A percentile compares a stretch with the other conserved stretches of the same genome.
phyloP scores from a whole-genome alignment of 2,888 invertebrate species.

The Gortyna flavago region DNA sequence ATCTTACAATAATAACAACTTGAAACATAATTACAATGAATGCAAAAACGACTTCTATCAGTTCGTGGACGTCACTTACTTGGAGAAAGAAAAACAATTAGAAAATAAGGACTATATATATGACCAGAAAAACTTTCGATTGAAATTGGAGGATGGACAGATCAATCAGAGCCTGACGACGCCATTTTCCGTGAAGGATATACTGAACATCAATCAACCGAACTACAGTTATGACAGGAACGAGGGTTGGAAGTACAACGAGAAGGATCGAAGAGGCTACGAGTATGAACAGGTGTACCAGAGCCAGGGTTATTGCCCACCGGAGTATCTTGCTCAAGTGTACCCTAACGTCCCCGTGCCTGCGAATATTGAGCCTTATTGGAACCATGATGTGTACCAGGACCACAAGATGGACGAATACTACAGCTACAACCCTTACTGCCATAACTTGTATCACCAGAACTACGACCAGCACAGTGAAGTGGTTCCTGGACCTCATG shows the following conservation, averaged over 20 bases:
- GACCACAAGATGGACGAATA: constrained; percentile 84
- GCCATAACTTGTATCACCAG: constrained; percentile 83
- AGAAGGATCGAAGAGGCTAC: constrained; percentile 75
- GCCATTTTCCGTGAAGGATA: constrained; percentile 87
- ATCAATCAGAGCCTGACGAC: constrained; percentile 75
- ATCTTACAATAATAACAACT: constrained; percentile 80
- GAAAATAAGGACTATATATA: constrained; percentile 68
- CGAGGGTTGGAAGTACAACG: constrained; percentile 81
- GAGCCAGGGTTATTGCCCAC: constrained; percentile 75
- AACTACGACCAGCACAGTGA: constrained; percentile 80
- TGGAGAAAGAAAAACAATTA: constrained; percentile 72
- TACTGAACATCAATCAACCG: constrained; percentile 82
- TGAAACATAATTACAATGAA: constrained; percentile 80
- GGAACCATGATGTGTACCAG: constrained; percentile 81
- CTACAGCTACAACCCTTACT: constrained; percentile 83
- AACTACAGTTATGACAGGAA: constrained; percentile 80
- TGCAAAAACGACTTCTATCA: constrained; percentile 79
- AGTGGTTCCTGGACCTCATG: constrained; percentile 61
- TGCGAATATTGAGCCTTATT: constrained; percentile 80
- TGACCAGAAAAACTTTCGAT: constrained; percentile 73
- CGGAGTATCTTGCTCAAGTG: constrained; percentile 80
- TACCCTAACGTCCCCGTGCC: constrained; percentile 81
- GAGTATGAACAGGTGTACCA: constrained; percentile 80
- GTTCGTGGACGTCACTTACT: constrained; percentile 71
- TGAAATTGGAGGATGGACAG: constrained; percentile 77